Evolutionary conservation across 2,113 vertebrate genomes (phyloP), one percentile per base, ranked within the genome.

Genomic region (Cheirogaleus medius): DNA sequence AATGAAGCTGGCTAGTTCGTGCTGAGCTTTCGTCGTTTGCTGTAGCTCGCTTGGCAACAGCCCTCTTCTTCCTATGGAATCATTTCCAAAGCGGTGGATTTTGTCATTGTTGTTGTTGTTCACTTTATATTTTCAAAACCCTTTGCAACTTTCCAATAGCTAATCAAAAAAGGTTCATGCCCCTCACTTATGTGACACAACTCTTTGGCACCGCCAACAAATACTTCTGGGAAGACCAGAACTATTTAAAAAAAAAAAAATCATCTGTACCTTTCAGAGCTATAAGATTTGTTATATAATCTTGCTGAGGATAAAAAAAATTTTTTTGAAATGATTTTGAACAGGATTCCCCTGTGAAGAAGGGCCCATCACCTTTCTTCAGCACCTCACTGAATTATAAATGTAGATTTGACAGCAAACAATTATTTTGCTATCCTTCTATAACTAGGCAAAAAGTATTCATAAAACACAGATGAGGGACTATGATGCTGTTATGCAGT

Each of bases 1-100:
- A 15, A 0, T 12, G 77, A 93, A 93, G 66, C 34, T n/a, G 63
- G 91, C 90, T 95, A 74, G 56, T 69, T 82, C 20, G 0, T 88
- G 88, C 93, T 71, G 80, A 56, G 86, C 12, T 83, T 86, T 54
- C 52, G 2, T 95, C 95, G 94, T 84, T 15, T 89, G 52, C 52
- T 71, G n/a, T 4, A 42, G 74, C 37, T 78, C 68, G 80, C 47
- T 90, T 80, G 83, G 94, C 1, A 1, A 73, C 69, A 86, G 64
- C n/a, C 49, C 29, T n/a, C 2, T 1, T 56, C 76, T 69, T 54
- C 89, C 66, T 85, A 71, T 25, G 39, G 49, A 96, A 87, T 87
- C n/a, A 13, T 3, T 47, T 23, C 21, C 63, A 20, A 95, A 94
- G 66, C 1, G 6, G 12, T 47, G 15, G 25, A 32, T 42, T 94